Evolutionary conservation across 2,888 invertebrate genomes (phyloP), one percentile per base, ranked within the genome.

Genomic region (Idaea dimidiata): DNA sequence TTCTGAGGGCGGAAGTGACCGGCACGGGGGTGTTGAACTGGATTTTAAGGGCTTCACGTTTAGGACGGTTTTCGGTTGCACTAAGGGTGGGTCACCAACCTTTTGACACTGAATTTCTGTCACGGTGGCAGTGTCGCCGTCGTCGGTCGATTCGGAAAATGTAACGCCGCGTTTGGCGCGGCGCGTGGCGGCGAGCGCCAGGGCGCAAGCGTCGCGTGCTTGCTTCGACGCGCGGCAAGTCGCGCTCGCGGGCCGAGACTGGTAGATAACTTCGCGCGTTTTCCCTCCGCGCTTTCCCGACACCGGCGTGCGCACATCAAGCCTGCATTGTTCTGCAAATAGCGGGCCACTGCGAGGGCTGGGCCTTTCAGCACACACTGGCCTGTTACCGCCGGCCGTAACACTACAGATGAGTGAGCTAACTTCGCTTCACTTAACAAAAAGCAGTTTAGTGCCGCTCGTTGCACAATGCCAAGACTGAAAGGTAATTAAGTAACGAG

Each of bases 301-400:
- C 80, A 78, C 81, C 83, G 86, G 87, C 89, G 89, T 89, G 91
- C 91, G 91, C 91, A 90, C 87, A 87, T 86, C 87, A 88, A 90
- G 84, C 89, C 89, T 89, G 87, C 85, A 88, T 88, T 91, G 89
- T 89, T 90, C 91, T 86, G 87, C 89, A 89, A 90, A 91, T 90
- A 89, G 90, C 87, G 80, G 71, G 74, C 82, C 80, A 80, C 85
- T 87, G 80, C 84, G 87, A 88, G 81, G 81, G 78, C 76, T 43
- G 78, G 77, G 78, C 79, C 74, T 78, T 79, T 79, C 78, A 77
- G 78, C 77, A 72, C 72, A 81, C 81, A 80, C 81, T 78, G 82
- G 77, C 81, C 84, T 82, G 83, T 78, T 79, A 78, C 79, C 72
- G 64, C 60, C 59, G 64, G 57, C 57, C 69, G 70, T 76, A 66